phyloP scores from a whole-genome alignment of 2,797 vertebrate genomes.

The Pangasius sanitwongsei region DNA sequence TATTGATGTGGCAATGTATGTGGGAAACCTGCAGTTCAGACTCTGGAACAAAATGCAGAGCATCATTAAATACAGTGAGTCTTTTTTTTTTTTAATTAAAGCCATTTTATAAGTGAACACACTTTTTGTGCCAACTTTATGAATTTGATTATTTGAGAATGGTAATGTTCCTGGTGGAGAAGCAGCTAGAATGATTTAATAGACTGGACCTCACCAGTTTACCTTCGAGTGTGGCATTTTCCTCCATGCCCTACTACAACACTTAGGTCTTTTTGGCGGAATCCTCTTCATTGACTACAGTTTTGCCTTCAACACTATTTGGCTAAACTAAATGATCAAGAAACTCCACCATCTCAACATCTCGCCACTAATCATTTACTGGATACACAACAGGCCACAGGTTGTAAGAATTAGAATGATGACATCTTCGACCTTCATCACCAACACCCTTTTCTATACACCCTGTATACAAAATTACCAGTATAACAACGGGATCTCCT shows the following conservation, averaged over 20 bases:
- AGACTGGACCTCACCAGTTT: neutral
- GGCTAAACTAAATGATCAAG: neutral
- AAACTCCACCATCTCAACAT: neutral
- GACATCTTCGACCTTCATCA: neutral
- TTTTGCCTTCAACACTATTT: neutral
- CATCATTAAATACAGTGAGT: constrained; percentile 47
- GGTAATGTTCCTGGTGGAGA: neutral
- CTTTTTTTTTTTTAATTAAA: neutral
- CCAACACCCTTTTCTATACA: no score
- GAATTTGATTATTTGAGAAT: neutral
- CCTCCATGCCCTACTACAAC: neutral
- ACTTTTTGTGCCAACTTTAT: neutral
- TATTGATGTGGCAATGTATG: constrained; percentile 37
- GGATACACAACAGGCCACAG: neutral
- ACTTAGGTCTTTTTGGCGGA: neutral
- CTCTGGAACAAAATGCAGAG: constrained; percentile 44
- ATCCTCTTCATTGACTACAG: neutral
- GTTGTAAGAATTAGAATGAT: neutral
- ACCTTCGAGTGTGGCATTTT: neutral
- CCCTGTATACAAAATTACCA: neutral
- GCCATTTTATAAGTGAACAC: neutral
- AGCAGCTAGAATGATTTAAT: neutral
- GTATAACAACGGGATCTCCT: neutral
- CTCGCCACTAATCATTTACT: neutral
- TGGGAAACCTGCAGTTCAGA: constrained; percentile 43